These are phyloP conservation scores for Penaeus japonicus DNA, from an alignment of 1,140 invertebrate genomes.

Conservation along the genomic window DNA sequence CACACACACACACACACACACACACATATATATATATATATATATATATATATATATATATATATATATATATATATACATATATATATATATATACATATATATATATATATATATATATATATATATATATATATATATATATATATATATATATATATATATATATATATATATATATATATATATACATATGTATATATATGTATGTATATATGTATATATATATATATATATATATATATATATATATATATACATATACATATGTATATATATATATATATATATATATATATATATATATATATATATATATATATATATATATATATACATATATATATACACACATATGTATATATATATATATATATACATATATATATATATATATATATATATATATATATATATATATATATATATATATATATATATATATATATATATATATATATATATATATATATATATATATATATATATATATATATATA, in stretches of 20 bases:
- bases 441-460: conserved; percentile 17
- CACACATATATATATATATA: background rate
- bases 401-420: conserved; percentile 8
- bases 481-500: background rate
- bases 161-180: conserved; percentile 17
- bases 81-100: background rate
- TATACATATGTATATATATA: background rate
- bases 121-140: conserved; percentile 2
- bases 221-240: background rate
- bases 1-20: background rate
- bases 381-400: background rate
- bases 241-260: background rate
- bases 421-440: background rate
- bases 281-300: conserved; percentile 6
- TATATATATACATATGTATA: background rate
- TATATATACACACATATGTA: background rate
- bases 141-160: background rate
- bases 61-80: background rate
- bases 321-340: no score
- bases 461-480: background rate
- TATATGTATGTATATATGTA: background rate
- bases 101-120: background rate
- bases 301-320: background rate
- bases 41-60: background rate
- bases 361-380: background rate